Conservation (phyloP, 2,113 vertebrate genomes). For the Lepus timidus region DNA sequence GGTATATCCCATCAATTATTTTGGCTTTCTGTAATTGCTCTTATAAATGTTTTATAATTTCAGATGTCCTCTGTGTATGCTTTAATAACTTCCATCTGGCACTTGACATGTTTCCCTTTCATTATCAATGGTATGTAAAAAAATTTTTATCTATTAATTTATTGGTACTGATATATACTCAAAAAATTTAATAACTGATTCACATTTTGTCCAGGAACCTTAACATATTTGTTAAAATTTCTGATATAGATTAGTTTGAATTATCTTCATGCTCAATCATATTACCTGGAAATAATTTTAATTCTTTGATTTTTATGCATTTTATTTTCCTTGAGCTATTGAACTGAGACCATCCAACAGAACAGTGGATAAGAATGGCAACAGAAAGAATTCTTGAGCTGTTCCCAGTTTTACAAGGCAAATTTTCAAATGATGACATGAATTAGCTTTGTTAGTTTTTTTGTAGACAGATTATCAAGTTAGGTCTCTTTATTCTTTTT, state of each 20-base stretch:
- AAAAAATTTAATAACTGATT: not conserved
- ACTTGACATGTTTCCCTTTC: not conserved
- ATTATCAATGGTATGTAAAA: not conserved
- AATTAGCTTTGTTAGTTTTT: not conserved
- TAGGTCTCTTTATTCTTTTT: no score
- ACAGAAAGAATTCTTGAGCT: not conserved
- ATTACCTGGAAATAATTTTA: not conserved
- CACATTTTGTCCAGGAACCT: not conserved
- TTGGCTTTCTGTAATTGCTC: slow-evolving; percentile 9
- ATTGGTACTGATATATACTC: not conserved
- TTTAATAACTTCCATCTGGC: slow-evolving; percentile 18
- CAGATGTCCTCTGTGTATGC: not conserved
- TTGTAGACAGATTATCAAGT: not conserved
- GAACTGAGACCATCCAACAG: not conserved
- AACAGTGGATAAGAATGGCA: not conserved
- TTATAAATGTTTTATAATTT: slow-evolving; percentile 31
- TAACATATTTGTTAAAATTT: not conserved
- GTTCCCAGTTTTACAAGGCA: not conserved
- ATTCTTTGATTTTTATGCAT: not conserved
- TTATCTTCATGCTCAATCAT: not conserved
- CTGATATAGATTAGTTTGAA: not conserved
- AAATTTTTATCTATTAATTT: not conserved
- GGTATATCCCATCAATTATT: not conserved
- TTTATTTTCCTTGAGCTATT: not conserved
- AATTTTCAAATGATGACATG: not conserved